phyloP scores from a whole-genome alignment of 2,113 vertebrate genomes.

The Prunella himalayana region DNA sequence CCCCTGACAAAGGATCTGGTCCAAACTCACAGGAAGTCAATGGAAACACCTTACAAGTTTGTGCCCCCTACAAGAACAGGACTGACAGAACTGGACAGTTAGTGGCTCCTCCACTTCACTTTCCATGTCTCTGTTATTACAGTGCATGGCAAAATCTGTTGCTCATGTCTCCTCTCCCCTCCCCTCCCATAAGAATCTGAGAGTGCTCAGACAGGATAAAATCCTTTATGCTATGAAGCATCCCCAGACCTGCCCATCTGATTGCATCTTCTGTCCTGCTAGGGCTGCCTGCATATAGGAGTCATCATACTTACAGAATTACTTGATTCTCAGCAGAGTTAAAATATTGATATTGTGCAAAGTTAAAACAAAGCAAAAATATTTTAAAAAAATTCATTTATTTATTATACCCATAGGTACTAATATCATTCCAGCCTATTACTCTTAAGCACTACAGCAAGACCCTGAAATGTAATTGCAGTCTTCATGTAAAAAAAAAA shows the following conservation, averaged over 20 bases:
- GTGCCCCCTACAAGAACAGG: background rate
- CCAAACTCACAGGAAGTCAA: background rate
- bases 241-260: background rate
- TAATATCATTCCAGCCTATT: background rate
- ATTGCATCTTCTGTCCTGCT: constrained; percentile 15
- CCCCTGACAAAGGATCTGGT: background rate
- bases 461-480: background rate
- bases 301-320: background rate
- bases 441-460: background rate
- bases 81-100: background rate
- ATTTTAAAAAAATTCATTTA: background rate
- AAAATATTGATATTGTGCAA: background rate
- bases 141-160: background rate
- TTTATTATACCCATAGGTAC: background rate
- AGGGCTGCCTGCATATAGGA: background rate
- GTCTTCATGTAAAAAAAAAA: background rate
- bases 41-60: background rate
- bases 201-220: background rate
- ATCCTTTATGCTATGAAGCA: background rate
- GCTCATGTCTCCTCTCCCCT: background rate
- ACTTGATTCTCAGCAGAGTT: constrained; percentile 1
- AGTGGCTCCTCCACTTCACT: background rate
- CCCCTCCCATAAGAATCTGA: background rate
- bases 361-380: background rate
- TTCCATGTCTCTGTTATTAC: background rate